Evolutionary conservation across 1,140 invertebrate species (phyloP), one percentile per base, ranked within the genome.

Genomic region (Ctenoplectra terminalis): DNA sequence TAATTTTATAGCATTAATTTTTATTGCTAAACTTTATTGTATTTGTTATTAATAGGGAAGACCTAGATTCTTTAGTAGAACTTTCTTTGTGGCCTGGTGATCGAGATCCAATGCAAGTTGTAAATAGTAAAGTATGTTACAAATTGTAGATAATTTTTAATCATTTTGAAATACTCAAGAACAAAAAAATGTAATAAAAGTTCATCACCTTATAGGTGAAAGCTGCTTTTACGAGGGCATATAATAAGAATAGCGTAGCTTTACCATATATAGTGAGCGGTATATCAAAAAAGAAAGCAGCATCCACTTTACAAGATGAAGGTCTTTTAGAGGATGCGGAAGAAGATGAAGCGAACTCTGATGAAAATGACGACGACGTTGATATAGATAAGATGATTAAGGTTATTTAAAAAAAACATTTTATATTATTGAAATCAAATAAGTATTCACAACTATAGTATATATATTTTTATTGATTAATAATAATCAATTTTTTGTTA

Each of bases 221-320:
- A 95, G 95, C 98, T 26, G 98, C 98, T 0, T 97, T 99, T 91
- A 99, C 99, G 0, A 95, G 98, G 60, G 94, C 96, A 0, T 99
- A 98, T 91, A 99, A 99, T 91, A 99, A 99, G 92, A 96, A 96
- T 81, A 94, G 95, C 0, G 93, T 95, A 40, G 92, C 96, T 63
- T 4, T 86, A 20, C 96, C 97, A 3, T 98, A 98, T 90, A 94
- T 95, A 8, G 95, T 95, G 26, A 95, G 94, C 52, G 93, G 93
- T 48, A 92, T 94, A 80, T 96, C 94, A 87, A 96, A 95, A 87
- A 96, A 95, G 85, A 94, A 94, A 82, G 92, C 91, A 2, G 92
- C 88, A 0, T 90, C 83, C 5, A 88, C 79, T 23, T 90, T 87
- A 26, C 92, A 90, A 29, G 93, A 93, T 23, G 94, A 94, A 8